Conservation (phyloP, 2,797 vertebrate species). For the Enteromius afrohamiltoni region DNA sequence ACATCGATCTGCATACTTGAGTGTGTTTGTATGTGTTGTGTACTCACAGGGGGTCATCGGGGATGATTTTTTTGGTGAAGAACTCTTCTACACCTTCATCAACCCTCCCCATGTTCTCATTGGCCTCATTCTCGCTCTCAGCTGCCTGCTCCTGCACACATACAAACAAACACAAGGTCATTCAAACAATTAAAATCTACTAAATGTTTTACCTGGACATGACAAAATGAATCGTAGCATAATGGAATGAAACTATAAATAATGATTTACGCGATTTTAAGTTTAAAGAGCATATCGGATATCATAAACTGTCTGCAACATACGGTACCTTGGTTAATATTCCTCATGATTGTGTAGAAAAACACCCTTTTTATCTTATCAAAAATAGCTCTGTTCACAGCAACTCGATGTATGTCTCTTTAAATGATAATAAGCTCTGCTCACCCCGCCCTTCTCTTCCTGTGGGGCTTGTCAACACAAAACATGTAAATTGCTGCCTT, state of each 20-base stretch:
- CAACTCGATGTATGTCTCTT: too few relatives aligned
- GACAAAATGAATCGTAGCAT: neutral
- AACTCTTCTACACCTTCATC: conserved; percentile 96
- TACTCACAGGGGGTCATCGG: conserved; percentile 88
- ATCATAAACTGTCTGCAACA: neutral
- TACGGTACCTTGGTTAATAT: neutral
- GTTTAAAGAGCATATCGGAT: neutral
- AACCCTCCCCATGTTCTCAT: conserved; percentile 85
- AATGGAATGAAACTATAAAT: conserved; percentile 5
- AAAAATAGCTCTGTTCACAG: neutral
- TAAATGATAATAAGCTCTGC: too few relatives aligned
- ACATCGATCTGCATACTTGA: neutral
- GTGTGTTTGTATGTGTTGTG: conserved; percentile 21
- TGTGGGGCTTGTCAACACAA: neutral
- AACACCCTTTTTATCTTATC: neutral
- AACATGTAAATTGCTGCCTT: neutral
- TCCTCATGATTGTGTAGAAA: neutral
- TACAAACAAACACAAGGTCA: conserved; percentile 52
- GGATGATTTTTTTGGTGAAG: conserved; percentile 92
- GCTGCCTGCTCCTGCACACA: conserved; percentile 79
- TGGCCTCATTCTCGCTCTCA: conserved; percentile 84
- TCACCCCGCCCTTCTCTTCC: neutral
- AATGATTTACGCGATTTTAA: neutral
- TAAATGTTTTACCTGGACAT: conserved; percentile 20
- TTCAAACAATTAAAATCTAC: conserved; percentile 1